Percentiles rank a stretch among this genome's conserved stretches.
Evolutionary conservation across 64 coral and sea anemone species (phyloP).

Genomic region (Porites australiensis): DNA sequence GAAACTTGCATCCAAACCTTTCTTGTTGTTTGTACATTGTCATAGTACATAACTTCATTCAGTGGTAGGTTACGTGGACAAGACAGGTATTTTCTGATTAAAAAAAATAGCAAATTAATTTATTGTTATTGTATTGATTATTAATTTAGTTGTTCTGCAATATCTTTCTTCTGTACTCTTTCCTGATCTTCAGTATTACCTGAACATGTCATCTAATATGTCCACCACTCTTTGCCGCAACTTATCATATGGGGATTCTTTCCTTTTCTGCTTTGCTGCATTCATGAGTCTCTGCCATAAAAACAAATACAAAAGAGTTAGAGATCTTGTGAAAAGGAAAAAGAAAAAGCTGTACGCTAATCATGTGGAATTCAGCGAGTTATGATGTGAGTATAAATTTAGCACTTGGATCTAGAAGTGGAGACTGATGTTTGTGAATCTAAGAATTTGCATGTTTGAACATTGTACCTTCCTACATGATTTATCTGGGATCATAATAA

Average conservation of each 20-base stretch:
- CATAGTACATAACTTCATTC: conserved; percentile 88
- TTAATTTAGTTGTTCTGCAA: no score
- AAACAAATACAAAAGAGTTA: neutral
- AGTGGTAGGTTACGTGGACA: conserved; percentile 79
- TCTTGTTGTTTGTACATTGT: conserved; percentile 67
- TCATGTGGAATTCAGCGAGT: no score
- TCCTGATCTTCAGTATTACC: conserved; percentile 5
- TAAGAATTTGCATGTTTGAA: no score
- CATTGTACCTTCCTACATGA: no score
- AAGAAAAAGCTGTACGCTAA: no score
- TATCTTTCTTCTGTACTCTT: no score
- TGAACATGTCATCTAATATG: conserved; percentile 66
- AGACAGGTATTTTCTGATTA: conserved; percentile 70
- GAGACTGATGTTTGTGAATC: no score
- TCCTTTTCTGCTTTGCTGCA: conserved; percentile 90
- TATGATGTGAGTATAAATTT: no score
- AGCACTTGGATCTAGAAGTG: no score
- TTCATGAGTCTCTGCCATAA: conserved; percentile 65
- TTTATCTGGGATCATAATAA: no score
- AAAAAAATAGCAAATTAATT: neutral
- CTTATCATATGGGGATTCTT: conserved; percentile 87
- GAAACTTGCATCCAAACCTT: conserved; percentile 50
- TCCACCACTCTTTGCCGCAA: conserved; percentile 72
- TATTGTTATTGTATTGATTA: no score
- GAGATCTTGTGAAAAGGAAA: neutral